Base-by-base conservation (phyloP, 1,140 invertebrate species). In the Drosophila ercepeae region DNA sequence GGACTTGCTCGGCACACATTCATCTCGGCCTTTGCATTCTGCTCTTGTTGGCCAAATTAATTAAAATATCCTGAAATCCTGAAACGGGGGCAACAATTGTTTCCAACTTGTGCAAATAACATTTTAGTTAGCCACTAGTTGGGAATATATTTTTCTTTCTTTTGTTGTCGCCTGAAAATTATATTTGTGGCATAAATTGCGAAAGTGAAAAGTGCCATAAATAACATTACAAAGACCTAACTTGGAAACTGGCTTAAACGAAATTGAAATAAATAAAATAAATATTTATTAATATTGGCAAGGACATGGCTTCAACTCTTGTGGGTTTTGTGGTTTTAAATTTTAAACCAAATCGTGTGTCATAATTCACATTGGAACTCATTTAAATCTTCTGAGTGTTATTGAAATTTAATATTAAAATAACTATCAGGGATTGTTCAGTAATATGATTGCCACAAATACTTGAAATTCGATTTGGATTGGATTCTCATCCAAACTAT, bases 31-130 rank as follows among this genome's bases (percentile, higher is more conserved):
- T 34, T 18, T 9, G 8, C 18, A 3, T 29, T 16, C 50, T 29
- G 6, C 27, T 55, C 18, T 27, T 73, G 71, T 72, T 75, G 68
- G 76, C 44, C 39, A 73, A 86, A 76, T 79, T 68, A 76, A 84
- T 79, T 86, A 64, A 79, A 72, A 51, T 48, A 49, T 79, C 42
- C 65, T 23, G 23, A 19, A 51, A 51, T 54, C 42, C 65, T 23
- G 23, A 19, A 51, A 51, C 50, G 49, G 39, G 50, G 8, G 65
- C 13, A 19, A 48, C 25, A 65, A 42, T 64, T 50, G 69, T 39
- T 71, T 36, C 16, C 55, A 82, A 76, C 59, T 61, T 58, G 54
- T 61, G 55, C 42, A 79, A 76, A 79, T 73, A 54, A 72, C 36
- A 48, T 63, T 81, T 55, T 41, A 64, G 45, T 72, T 72, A 32